Percentiles rank a stretch among this genome's conserved stretches.
phyloP scores from a whole-genome alignment of 2,888 invertebrate genomes.

The Heliconius aoede region DNA sequence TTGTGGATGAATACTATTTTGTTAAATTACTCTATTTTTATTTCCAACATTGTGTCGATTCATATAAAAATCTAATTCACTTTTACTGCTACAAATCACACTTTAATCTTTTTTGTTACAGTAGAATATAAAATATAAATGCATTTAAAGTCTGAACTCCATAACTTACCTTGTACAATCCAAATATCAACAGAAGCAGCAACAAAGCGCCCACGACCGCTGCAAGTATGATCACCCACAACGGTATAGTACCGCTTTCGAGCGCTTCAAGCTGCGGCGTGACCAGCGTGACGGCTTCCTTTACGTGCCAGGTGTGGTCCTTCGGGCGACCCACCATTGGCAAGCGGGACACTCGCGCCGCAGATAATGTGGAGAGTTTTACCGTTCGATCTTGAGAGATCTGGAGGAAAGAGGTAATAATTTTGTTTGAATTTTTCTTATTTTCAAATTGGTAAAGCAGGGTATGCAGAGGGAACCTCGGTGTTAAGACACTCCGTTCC shows the following conservation, averaged over 20 bases:
- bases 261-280: conserved; percentile 86
- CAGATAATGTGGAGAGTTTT: conserved; percentile 89
- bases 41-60: too few species aligned
- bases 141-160: background rate
- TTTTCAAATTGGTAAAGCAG: too few species aligned
- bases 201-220: conserved; percentile 92
- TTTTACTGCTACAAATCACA: too few species aligned
- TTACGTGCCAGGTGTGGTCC: conserved; percentile 84
- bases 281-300: conserved; percentile 89
- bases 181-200: conserved; percentile 89
- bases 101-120: too few species aligned
- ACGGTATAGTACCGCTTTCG: conserved; percentile 88
- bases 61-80: too few species aligned
- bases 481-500: too few species aligned
- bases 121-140: background rate
- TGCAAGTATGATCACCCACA: conserved; percentile 94
- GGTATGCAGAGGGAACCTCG: too few species aligned
- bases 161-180: conserved; percentile 89
- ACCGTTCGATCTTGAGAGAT: conserved; percentile 78
- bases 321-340: conserved; percentile 88
- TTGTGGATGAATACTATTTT: too few species aligned
- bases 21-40: too few species aligned
- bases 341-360: conserved; percentile 88
- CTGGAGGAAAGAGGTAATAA: conserved; percentile 50
- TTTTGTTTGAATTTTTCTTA: too few species aligned